Evolutionary conservation across 2,888 invertebrate species (phyloP), one percentile per base, ranked within the genome.

Genomic region (Sturmia bella): DNA sequence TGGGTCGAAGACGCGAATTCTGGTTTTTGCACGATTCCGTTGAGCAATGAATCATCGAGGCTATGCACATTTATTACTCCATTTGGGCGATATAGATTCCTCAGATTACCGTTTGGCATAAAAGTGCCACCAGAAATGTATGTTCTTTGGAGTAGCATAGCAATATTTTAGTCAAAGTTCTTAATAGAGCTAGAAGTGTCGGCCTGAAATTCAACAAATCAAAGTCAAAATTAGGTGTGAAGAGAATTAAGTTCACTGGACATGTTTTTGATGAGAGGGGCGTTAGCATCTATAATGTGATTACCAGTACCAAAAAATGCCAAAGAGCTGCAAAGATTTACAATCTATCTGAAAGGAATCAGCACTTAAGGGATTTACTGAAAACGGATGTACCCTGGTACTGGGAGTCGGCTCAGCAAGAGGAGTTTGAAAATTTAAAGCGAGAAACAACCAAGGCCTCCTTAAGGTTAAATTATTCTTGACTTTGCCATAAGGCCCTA

Each of bases 341-440:
- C 81, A 43, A 43, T 43, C n/a, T 43, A 9, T 32, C 32, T 9
- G 5, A n/a, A n/a, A 43, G n/a, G 13, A 83, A 64, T 43, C 50
- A 56, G 45, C 61, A 82, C 74, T 73, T 74, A 11, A 68, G 77
- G 4, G 57, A 72, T 21, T 48, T 83, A 12, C 48, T 81, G 37
- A 80, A 72, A 64, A 72, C 80, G 59, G 61, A 84, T 24, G 24
- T 61, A 3, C n/a, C 43, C 0, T 82, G 84, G 70, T 74, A 80
- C 21, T 84, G 83, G 81, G 39, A 52, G 15, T 37, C 59, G 11
- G 41, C 3, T n/a, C 41, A 54, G 3, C 57, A 75, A 15, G 32
- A 45, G 13, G 69, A 74, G 32, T 78, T 78, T 19, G 27, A 37
- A 17, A 70, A 70, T 64, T 70, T 74, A 50, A 82, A 69, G 32